Conservation (phyloP, 23 tunicate species). For the Halocynthia aurantium region DNA sequence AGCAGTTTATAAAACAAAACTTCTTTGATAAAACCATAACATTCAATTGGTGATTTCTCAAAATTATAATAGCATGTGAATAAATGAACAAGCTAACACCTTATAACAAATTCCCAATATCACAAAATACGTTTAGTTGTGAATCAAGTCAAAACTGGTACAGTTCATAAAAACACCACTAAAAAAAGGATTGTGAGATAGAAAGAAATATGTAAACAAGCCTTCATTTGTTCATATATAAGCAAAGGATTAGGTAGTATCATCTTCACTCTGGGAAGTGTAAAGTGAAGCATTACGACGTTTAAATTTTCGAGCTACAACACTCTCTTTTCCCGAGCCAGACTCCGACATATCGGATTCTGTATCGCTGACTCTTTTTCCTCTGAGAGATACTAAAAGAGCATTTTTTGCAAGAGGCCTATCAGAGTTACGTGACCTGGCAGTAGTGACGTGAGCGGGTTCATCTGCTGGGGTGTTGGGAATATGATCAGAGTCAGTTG, state of each 20-base stretch:
- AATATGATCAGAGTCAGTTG: not conserved
- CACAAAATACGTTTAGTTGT: not conserved
- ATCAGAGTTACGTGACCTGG: not conserved
- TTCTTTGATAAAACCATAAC: too few species aligned
- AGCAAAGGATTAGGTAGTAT: not conserved
- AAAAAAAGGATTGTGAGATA: too few species aligned
- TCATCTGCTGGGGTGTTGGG: not conserved
- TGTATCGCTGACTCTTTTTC: slow-evolving; percentile 36
- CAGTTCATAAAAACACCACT: too few species aligned
- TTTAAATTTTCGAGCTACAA: slow-evolving; percentile 29
- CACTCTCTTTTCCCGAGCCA: not conserved
- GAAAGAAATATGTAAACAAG: too few species aligned
- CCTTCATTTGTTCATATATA: too few species aligned
- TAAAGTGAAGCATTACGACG: slow-evolving; percentile 67
- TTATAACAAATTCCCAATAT: not conserved
- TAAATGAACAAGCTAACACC: not conserved
- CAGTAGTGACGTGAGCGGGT: not conserved
- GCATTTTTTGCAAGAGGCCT: slow-evolving; percentile 5
- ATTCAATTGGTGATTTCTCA: too few species aligned
- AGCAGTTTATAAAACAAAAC: too few species aligned
- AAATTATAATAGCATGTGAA: too few species aligned
- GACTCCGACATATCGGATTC: slow-evolving; percentile 21
- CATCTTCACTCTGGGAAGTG: slow-evolving; percentile 32
- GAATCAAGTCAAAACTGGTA: too few species aligned
- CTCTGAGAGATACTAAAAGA: not conserved